Base-by-base conservation (phyloP, 2,888 invertebrate species). In the Ypsolopha scabrella region DNA sequence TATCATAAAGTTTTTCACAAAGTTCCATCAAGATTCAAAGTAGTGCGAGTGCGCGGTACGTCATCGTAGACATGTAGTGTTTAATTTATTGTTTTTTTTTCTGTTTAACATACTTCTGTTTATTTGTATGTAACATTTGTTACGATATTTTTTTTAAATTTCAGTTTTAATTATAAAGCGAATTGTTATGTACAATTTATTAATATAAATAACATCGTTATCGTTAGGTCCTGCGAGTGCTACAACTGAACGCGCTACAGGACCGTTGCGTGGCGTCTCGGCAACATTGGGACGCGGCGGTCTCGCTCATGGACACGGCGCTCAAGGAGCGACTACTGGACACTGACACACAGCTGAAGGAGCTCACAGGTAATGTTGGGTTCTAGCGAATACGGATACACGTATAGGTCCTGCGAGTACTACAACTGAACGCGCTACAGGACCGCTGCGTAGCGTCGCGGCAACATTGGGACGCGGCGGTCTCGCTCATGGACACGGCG, bases 181-280 rank as follows among this genome's bases (percentile, higher is more conserved):
- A n/a, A n/a, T n/a, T n/a, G n/a, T n/a, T n/a, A n/a, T n/a, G n/a
- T n/a, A n/a, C n/a, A n/a, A n/a, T n/a, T n/a, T n/a, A n/a, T n/a
- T n/a, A n/a, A n/a, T n/a, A n/a, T n/a, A n/a, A n/a, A n/a, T n/a
- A n/a, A n/a, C n/a, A n/a, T n/a, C 37, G 9, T 37, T 37, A 9
- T 1, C 33, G 9, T 10, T 1, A 95, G 83, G 94, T 95, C 80
- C 79, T 98, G 11, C 88, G 96, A n/a, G 96, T 98, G 6, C 94
- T 99, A 53, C 99, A 99, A 72, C 77, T 97, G 54, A 99, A 98
- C 77, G 95, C 97, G 0, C 80, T 99, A 24, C 98, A 98, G 72
- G 86, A 86, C 69, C 67, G 83, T 9, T 72, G 74, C 62, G 86
- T 85, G 55, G 65, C 71, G 1, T 66, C 80, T 8, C 74, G 85